phyloP scores from a whole-genome alignment of 2,797 vertebrate genomes.

The Enteromius afrohamiltoni region DNA sequence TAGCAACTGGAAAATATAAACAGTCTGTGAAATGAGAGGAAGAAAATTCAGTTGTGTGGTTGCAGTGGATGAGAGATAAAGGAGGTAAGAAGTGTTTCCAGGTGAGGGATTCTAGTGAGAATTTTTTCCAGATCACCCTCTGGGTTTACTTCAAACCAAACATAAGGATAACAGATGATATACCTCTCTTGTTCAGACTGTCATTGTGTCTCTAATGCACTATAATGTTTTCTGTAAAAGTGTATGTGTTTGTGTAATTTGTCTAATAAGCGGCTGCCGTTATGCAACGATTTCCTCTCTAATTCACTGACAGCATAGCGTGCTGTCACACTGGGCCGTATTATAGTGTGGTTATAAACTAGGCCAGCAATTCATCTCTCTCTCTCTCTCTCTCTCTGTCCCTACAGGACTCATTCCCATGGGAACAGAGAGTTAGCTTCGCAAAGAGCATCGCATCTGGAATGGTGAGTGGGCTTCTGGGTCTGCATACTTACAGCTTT shows the following conservation, averaged over 20 bases:
- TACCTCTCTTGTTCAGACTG: neutral
- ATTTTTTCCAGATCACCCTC: conserved; percentile 54
- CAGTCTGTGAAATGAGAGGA: neutral
- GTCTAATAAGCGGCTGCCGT: neutral
- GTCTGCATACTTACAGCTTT: conserved; percentile 15
- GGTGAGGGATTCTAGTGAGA: conserved; percentile 62
- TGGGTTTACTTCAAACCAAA: conserved; percentile 20
- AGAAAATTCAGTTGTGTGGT: conserved; percentile 37
- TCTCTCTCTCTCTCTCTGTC: conserved; percentile 45
- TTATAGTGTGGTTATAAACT: conserved; percentile 32
- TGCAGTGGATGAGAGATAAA: conserved; percentile 56
- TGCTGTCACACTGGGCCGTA: conserved; percentile 9
- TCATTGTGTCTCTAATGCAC: conserved; percentile 35
- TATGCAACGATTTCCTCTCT: conserved; percentile 27
- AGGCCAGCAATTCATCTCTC: conserved; percentile 42
- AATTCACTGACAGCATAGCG: conserved; percentile 14
- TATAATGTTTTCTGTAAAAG: conserved; percentile 12
- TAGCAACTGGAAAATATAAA: conserved; percentile 19
- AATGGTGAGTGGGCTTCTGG: conserved; percentile 83
- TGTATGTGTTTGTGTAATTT: conserved; percentile 4
- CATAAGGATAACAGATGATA: conserved; percentile 55
- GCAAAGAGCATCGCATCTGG: conserved; percentile 95
- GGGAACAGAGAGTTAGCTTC: conserved; percentile 94
- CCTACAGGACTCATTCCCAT: conserved; percentile 87
- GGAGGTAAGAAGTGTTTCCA: conserved; percentile 69